Evolutionary conservation across 2,888 invertebrate genomes (phyloP).

Genomic region (Agrilus biguttatus): DNA sequence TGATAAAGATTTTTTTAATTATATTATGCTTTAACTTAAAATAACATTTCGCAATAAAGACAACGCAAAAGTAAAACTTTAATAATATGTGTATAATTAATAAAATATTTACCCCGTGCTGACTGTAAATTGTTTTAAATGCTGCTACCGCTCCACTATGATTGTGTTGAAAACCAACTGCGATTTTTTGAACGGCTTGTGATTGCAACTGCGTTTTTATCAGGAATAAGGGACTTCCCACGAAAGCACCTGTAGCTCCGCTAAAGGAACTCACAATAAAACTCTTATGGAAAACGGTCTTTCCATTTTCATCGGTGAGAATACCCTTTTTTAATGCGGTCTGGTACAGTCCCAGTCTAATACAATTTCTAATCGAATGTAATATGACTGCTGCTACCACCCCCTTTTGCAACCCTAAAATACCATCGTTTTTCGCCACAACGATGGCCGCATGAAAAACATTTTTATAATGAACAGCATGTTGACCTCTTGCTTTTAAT

Average conservation of each 20-base stretch:
- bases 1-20: too few relatives aligned
- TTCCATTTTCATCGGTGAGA: constrained; percentile 39
- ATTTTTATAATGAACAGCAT: constrained; percentile 50
- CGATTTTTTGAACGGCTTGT: constrained; percentile 54
- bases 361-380: constrained; percentile 80
- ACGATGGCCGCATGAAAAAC: constrained; percentile 69
- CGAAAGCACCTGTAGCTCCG: constrained; percentile 53
- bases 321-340: constrained; percentile 51
- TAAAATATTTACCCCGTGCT: constrained; percentile 39
- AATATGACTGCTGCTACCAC: constrained; percentile 73
- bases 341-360: constrained; percentile 29
- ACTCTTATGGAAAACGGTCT: constrained; percentile 33
- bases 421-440: constrained; percentile 68
- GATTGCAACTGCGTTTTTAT: constrained; percentile 83
- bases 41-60: too few relatives aligned
- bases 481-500: constrained; percentile 42
- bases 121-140: constrained; percentile 34
- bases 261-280: constrained; percentile 40
- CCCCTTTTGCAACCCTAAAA: constrained; percentile 65
- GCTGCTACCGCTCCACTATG: constrained; percentile 46
- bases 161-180: constrained; percentile 72
- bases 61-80: too few relatives aligned
- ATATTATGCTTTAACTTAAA: too few relatives aligned
- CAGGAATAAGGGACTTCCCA: constrained; percentile 64
- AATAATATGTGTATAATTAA: constrained; percentile 14